These are phyloP conservation scores for Deilephila elpenor DNA, from an alignment of 2,888 invertebrate genomes.

Conservation along the genomic window DNA sequence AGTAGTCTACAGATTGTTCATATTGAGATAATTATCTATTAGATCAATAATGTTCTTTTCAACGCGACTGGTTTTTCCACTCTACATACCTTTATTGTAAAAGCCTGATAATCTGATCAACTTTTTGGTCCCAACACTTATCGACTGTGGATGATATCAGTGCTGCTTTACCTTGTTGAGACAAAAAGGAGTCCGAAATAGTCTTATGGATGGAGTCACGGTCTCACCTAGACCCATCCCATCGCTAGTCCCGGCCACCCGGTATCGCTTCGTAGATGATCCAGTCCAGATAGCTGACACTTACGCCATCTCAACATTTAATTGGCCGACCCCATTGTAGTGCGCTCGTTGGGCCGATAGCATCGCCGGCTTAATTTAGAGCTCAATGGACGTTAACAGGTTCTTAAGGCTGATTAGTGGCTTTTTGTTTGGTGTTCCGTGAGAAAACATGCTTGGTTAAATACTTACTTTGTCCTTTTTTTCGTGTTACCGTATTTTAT, in stretches of 20 bases:
- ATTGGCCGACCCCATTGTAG: conserved; percentile 41
- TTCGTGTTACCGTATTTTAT: no score
- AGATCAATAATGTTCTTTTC: no score
- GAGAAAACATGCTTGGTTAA: conserved; percentile 5
- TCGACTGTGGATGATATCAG: no score
- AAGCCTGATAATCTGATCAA: no score
- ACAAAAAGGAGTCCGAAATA: background rate
- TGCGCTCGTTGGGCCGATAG: conserved; percentile 11
- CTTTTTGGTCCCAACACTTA: no score
- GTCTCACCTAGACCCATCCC: background rate
- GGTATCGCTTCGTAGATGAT: conserved; percentile 18
- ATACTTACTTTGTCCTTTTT: background rate
- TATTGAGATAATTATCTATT: no score
- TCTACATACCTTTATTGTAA: no score
- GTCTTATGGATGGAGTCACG: background rate
- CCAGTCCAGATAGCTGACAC: conserved; percentile 36
- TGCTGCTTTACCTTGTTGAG: no score
- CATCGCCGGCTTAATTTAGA: conserved; percentile 29
- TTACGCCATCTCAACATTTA: conserved; percentile 37
- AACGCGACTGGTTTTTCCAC: no score
- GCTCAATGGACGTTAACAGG: conserved; percentile 27
- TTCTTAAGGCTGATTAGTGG: conserved; percentile 26
- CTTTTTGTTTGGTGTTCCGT: conserved; percentile 18
- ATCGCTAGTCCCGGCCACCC: conserved; percentile 22
- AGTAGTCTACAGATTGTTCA: no score